Evolutionary conservation across 2,113 vertebrate species (phyloP), one percentile per base, ranked within the genome.

Genomic region (Brachirus orientalis): DNA sequence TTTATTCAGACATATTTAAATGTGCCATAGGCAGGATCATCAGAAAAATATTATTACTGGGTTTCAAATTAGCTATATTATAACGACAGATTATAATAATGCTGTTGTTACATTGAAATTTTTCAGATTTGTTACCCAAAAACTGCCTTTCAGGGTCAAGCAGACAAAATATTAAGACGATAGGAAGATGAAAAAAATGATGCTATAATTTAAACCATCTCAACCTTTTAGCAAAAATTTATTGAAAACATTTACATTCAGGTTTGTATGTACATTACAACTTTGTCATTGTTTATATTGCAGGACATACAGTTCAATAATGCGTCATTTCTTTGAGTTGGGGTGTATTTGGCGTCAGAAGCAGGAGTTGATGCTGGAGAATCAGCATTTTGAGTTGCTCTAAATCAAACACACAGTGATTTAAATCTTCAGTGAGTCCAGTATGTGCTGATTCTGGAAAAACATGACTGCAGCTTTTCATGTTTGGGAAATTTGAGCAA

Each of bases 211-310:
- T 48, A 19, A 48, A 28, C 6, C 19, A 28, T 7, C 0, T 37
- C 16, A 41, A 20, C 20, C 6, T 43, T n/a, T 41, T 5, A 57
- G 6, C 37, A 67, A 47, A 55, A 55, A 65, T 64, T 46, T 12
- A 0, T 45, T 17, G 45, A 62, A 69, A 63, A 20, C 50, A 60
- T 44, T 22, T 38, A 11, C 37, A 63, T 18, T 69, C 55, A 47
- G 16, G 17, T 1, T 48, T 75, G 74, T 72, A 69, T 78, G 19
- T 75, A 68, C 63, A 72, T 17, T 47, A 69, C 58, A 57, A n/a
- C 33, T 37, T 11, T 65, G 1, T 57, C 1, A 3, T 54, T 73
- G 51, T 43, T 33, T 38, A 44, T 9, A 16, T 40, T 19, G 48
- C 6, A 10, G 17, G 57, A 20, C 44, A 54, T 11, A 53, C 40